phyloP scores from a whole-genome alignment of 1,140 invertebrate genomes.

The Solenopsis fugax region DNA sequence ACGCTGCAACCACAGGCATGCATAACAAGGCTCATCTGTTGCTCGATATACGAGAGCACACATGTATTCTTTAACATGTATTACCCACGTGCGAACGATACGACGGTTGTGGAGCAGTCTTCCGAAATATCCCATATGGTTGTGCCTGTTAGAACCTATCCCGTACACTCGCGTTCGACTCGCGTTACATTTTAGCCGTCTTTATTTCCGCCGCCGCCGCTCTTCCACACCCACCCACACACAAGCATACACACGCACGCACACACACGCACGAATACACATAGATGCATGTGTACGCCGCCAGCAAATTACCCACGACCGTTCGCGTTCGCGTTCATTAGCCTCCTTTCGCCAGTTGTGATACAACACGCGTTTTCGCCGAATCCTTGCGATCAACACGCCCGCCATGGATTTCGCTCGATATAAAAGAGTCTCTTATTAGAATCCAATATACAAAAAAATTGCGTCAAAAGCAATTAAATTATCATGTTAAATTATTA shows the following conservation, averaged over 20 bases:
- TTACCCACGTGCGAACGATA: background rate
- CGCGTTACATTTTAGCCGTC: constrained; percentile 21
- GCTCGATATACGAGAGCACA: background rate
- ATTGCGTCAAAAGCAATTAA: background rate
- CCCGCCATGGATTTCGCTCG: background rate
- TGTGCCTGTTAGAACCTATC: background rate
- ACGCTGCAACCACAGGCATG: background rate
- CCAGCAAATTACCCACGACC: constrained; percentile 34
- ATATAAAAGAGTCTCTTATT: background rate
- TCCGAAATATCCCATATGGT: background rate
- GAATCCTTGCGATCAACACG: background rate
- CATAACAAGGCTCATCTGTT: background rate
- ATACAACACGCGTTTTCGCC: constrained; percentile 24
- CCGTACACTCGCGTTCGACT: background rate
- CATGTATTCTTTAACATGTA: background rate
- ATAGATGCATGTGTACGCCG: background rate
- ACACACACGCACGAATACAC: background rate
- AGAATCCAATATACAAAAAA: background rate
- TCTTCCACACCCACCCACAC: constrained; percentile 17
- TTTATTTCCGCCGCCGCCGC: constrained; percentile 22
- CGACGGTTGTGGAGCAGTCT: background rate
- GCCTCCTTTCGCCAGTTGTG: constrained; percentile 33
- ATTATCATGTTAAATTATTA: background rate
- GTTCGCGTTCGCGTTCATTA: constrained; percentile 38
- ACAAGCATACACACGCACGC: background rate